phyloP scores from a whole-genome alignment of 92 coral and sea anemone species.

The Porites divaricata region DNA sequence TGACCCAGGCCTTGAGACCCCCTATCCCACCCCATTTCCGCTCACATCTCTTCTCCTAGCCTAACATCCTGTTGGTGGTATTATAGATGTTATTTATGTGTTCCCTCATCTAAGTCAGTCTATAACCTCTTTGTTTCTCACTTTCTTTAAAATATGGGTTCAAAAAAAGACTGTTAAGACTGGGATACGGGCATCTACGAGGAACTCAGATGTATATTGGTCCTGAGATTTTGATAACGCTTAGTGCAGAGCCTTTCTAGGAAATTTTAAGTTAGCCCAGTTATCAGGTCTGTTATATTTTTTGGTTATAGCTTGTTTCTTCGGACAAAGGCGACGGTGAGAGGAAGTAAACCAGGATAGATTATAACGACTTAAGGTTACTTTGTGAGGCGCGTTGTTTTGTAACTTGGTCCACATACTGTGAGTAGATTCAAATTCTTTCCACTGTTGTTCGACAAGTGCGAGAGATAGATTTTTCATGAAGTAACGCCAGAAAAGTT shows the following conservation, averaged over 20 bases:
- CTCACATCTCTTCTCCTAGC: no score
- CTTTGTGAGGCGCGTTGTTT: no score
- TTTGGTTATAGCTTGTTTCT: not conserved
- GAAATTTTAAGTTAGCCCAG: not conserved
- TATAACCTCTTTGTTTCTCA: not conserved
- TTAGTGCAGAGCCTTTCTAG: not conserved
- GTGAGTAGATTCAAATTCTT: no score
- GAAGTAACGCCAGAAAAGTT: no score
- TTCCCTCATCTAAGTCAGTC: not conserved
- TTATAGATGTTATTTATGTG: no score
- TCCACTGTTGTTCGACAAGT: no score
- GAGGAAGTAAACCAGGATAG: not conserved
- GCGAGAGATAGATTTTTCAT: no score
- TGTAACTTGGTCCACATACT: no score
- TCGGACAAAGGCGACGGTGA: slow-evolving; percentile 2
- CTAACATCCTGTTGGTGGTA: no score
- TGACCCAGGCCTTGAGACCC: no score
- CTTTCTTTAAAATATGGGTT: not conserved
- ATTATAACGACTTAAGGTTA: not conserved
- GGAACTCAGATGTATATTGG: not conserved
- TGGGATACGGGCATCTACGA: not conserved
- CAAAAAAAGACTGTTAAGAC: slow-evolving; percentile 1
- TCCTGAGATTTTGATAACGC: not conserved
- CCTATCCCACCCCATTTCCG: no score
- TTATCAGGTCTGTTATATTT: not conserved